Percentiles rank a stretch among this genome's conserved stretches.
These are phyloP conservation scores for Hypotaenidia okinawae DNA, from an alignment of 2,797 vertebrate genomes.

Conservation along the genomic window DNA sequence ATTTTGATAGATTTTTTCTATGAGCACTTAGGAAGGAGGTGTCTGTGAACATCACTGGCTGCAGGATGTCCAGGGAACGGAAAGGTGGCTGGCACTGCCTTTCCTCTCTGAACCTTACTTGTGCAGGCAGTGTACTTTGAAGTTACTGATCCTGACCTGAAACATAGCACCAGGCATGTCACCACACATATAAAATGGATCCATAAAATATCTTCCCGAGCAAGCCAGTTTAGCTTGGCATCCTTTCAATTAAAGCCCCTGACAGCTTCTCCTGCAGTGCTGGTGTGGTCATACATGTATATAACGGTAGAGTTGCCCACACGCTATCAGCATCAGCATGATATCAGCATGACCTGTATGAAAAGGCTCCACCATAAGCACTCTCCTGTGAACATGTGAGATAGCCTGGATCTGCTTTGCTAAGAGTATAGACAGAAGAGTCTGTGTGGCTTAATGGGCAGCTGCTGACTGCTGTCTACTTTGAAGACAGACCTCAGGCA, in stretches of 20 bases:
- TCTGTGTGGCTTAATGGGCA: background rate
- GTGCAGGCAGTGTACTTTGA: background rate
- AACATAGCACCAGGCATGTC: background rate
- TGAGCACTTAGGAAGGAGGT: background rate
- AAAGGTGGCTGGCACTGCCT: background rate
- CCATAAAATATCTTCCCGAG: background rate
- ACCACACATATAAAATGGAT: background rate
- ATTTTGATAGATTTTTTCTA: background rate
- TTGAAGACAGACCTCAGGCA: background rate
- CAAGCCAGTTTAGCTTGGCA: background rate
- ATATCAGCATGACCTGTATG: background rate
- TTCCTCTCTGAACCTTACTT: background rate
- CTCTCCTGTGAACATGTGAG: rapidly evolving
- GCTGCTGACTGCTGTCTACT: background rate
- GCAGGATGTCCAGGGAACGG: background rate
- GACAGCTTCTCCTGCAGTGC: background rate
- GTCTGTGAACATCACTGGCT: rapidly evolving
- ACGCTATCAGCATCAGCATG: background rate
- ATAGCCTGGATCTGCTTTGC: background rate
- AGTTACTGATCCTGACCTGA: background rate
- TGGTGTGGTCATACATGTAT: background rate
- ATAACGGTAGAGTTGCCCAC: background rate
- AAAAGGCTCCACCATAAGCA: background rate
- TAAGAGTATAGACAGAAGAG: background rate
- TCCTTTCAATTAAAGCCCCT: background rate